A percentile compares a stretch with the other conserved stretches of the same genome.
Evolutionary conservation across 2,113 vertebrate genomes (phyloP).

Genomic region (Callionymus lyra): DNA sequence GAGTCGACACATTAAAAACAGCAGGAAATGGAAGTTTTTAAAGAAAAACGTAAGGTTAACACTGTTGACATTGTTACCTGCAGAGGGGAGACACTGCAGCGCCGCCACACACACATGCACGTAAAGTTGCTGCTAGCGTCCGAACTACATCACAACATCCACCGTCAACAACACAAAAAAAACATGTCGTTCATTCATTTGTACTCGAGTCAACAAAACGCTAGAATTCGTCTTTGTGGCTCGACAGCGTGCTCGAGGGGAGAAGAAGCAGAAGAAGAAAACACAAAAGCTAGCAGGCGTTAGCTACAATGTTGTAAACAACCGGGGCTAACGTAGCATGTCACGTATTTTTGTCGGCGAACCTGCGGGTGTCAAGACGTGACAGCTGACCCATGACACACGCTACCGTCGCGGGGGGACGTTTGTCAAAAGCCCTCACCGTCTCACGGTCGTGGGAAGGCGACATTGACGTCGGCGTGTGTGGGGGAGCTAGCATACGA

Average conservation of each 20-base stretch:
- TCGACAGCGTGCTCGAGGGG: constrained; percentile 42
- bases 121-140: no score
- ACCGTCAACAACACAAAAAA: no score
- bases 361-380: constrained; percentile 1
- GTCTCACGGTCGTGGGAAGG: neutral
- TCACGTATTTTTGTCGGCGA: constrained; percentile 22
- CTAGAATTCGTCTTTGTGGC: neutral
- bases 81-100: constrained; percentile 33
- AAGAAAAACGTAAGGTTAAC: constrained; percentile 3
- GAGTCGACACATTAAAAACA: neutral
- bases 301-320: constrained; percentile 57
- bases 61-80: constrained; percentile 14
- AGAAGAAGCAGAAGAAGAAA: no score
- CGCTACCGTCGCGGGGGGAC: neutral
- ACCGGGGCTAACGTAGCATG: constrained; percentile 27
- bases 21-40: neutral
- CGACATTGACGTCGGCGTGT: constrained; percentile 38
- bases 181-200: no score
- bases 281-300: constrained; percentile 27
- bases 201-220: no score
- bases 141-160: no score
- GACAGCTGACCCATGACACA: neutral
- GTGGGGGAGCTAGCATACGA: constrained; percentile 34
- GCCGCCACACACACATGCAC: constrained; percentile 20
- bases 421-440: neutral